Evolutionary conservation across 2,888 invertebrate genomes (phyloP).

Genomic region (Spicauda simplicius): DNA sequence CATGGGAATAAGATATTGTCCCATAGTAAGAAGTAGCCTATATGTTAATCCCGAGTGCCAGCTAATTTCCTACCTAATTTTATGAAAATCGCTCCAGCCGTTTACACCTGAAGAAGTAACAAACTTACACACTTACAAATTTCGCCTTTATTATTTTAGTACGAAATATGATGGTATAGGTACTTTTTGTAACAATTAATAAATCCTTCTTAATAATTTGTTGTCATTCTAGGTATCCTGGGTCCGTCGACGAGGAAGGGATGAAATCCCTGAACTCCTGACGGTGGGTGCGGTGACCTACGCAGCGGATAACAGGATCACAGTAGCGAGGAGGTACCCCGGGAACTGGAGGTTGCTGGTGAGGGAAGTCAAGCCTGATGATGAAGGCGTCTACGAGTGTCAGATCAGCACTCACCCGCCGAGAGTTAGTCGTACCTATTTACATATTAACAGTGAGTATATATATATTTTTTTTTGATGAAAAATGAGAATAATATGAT

Average conservation of each 20-base stretch:
- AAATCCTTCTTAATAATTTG: too few species aligned
- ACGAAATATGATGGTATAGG: too few species aligned
- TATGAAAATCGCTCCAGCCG: too few species aligned
- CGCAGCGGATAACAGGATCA: conserved; percentile 87
- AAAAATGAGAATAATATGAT: too few species aligned
- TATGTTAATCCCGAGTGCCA: too few species aligned
- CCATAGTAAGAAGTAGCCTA: too few species aligned
- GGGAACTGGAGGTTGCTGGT: conserved; percentile 87
- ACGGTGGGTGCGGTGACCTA: conserved; percentile 89
- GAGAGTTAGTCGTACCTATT: conserved; percentile 87
- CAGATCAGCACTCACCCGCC: conserved; percentile 90
- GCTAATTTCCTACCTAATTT: too few species aligned
- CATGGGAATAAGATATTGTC: too few species aligned
- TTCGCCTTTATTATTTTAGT: too few species aligned
- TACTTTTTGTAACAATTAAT: too few species aligned
- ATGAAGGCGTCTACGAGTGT: conserved; percentile 89
- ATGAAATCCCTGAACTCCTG: conserved; percentile 87
- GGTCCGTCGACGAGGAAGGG: conserved; percentile 86
- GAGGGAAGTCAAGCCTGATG: conserved; percentile 87
- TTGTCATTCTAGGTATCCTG: conserved; percentile 85
- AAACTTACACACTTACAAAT: too few species aligned
- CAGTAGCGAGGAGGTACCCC: conserved; percentile 86
- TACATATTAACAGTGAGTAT: conserved; percentile 87
- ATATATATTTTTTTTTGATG: not conserved
- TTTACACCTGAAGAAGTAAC: too few species aligned